These are phyloP conservation scores for Piscicola geometra DNA, from an alignment of 2,888 invertebrate genomes.

Conservation along the genomic window DNA sequence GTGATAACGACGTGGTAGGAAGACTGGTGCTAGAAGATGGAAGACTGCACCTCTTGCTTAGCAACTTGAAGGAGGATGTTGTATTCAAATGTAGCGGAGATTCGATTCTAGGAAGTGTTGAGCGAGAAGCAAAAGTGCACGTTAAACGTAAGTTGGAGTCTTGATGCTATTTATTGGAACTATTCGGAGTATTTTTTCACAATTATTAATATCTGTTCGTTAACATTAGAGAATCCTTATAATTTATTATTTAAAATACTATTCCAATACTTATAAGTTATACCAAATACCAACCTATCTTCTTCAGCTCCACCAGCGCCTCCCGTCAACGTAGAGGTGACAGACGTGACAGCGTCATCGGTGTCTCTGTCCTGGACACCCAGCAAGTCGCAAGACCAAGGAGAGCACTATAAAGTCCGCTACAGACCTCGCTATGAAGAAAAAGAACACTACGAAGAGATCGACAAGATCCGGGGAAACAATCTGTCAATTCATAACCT, in stretches of 20 bases:
- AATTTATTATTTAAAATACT: too few species aligned
- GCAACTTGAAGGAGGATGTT: not conserved
- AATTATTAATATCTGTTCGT: not conserved
- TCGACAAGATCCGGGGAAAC: not conserved
- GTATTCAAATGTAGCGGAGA: constrained; percentile 9
- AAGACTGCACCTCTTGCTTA: constrained; percentile 13
- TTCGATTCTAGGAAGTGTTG: constrained; percentile 19
- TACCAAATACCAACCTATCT: too few species aligned
- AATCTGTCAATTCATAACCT: constrained; percentile 3
- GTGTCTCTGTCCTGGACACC: constrained; percentile 21
- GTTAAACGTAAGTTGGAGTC: too few species aligned
- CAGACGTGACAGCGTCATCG: constrained; percentile 28
- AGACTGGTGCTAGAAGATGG: not conserved
- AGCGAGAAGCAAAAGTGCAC: constrained; percentile 1
- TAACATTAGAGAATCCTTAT: too few species aligned
- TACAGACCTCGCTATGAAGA: constrained; percentile 20
- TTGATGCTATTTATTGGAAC: too few species aligned
- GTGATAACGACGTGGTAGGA: not conserved
- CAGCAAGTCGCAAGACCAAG: not conserved
- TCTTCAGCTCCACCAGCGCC: constrained; percentile 19
- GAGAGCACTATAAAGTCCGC: constrained; percentile 5
- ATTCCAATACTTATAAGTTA: too few species aligned
- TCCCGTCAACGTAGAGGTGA: constrained; percentile 6
- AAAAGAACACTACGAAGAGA: not conserved
- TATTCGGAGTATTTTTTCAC: not conserved